These are phyloP conservation scores for Serrognathus titanus DNA, from an alignment of 2,888 invertebrate genomes.

Conservation along the genomic window DNA sequence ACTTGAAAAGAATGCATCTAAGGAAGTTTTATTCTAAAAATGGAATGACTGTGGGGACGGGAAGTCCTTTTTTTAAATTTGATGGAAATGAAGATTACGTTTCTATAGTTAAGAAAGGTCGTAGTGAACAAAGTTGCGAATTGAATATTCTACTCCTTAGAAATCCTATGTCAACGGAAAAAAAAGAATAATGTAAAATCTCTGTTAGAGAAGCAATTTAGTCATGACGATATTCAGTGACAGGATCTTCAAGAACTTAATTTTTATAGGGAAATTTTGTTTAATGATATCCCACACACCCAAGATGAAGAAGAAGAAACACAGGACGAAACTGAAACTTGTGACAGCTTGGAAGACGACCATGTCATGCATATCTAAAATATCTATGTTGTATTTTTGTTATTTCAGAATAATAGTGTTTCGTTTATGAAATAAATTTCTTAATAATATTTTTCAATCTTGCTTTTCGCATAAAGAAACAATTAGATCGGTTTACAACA, in stretches of 20 bases:
- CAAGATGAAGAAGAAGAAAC: neutral
- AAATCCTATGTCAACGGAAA: slow-evolving; percentile 7
- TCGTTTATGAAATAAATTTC: no score
- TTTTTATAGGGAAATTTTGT: slow-evolving; percentile 9
- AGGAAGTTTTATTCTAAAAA: no score
- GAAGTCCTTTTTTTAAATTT: no score
- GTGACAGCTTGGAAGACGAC: slow-evolving; percentile 3
- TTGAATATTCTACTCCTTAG: slow-evolving; percentile 3
- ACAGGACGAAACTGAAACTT: neutral
- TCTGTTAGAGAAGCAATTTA: no score
- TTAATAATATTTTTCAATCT: no score
- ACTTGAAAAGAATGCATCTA: no score
- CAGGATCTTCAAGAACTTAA: slow-evolving; percentile 5
- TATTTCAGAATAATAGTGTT: neutral
- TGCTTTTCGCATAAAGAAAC: no score
- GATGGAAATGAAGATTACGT: no score
- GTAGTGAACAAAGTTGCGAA: slow-evolving; percentile 3
- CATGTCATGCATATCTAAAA: slow-evolving; percentile 1
- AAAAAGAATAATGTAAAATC: slow-evolving; percentile 7
- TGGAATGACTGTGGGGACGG: no score
- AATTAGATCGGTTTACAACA: no score
- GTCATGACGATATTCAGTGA: no score
- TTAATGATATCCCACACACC: neutral
- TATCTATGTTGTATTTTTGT: no score
- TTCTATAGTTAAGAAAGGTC: slow-evolving; percentile 5